Evolutionary conservation across 1,140 invertebrate genomes (phyloP).

Genomic region (Euborellia annulipes): DNA sequence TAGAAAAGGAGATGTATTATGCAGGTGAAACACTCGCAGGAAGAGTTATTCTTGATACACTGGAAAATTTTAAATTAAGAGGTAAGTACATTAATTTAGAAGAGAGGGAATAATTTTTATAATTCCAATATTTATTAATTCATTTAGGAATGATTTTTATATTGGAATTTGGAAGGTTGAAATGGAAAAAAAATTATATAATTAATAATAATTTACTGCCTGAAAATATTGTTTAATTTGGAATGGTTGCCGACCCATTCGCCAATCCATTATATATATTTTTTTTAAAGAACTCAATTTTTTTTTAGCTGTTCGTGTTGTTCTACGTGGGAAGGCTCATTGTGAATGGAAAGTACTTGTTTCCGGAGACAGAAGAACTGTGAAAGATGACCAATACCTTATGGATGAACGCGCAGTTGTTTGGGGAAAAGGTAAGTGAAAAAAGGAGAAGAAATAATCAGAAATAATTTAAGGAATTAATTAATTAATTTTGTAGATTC

Average conservation of each 20-base stretch:
- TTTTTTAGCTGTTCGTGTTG: slow-evolving; percentile 51
- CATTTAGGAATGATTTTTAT: no score
- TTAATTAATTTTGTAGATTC: slow-evolving; percentile 31
- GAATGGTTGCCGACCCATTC: no score
- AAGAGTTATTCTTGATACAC: slow-evolving; percentile 51
- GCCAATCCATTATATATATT: no score
- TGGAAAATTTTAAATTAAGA: slow-evolving; percentile 61
- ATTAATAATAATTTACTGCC: no score
- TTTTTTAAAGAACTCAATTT: no score
- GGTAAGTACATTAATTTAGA: slow-evolving; percentile 32
- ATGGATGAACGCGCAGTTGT: slow-evolving; percentile 59
- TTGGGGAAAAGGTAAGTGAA: slow-evolving; percentile 56
- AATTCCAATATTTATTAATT: no score
- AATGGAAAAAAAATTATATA: no score
- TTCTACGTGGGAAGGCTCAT: slow-evolving; percentile 60
- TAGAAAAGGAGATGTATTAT: slow-evolving; percentile 63
- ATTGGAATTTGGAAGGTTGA: no score
- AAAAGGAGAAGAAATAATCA: background rate
- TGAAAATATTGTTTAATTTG: no score
- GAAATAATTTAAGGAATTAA: background rate
- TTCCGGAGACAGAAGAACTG: slow-evolving; percentile 54
- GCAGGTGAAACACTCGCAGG: slow-evolving; percentile 54
- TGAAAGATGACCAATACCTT: slow-evolving; percentile 71
- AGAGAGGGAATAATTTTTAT: no score
- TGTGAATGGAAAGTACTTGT: slow-evolving; percentile 70